Conservation (phyloP, 1,140 invertebrate genomes). For the Zaprionus africanus region DNA sequence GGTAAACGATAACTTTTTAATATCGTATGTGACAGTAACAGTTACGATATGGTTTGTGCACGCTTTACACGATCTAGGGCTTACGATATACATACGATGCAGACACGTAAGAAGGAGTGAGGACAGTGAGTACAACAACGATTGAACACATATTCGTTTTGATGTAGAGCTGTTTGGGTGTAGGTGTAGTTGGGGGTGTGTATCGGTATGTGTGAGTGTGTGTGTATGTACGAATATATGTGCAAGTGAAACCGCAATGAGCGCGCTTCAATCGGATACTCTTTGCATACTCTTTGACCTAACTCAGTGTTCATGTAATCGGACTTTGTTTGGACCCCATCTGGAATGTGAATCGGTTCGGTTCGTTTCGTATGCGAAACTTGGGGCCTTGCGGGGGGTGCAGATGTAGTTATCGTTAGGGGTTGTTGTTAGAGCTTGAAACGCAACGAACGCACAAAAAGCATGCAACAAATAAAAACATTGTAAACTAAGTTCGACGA, state of each 20-base stretch:
- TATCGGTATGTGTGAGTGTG: slow-evolving; percentile 16
- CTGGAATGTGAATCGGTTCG: slow-evolving; percentile 38
- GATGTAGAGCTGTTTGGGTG: neutral
- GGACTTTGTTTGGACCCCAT: neutral
- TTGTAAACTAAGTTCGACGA: slow-evolving; percentile 2
- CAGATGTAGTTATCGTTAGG: slow-evolving; percentile 20
- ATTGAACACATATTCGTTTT: slow-evolving; percentile 12
- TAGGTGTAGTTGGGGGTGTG: slow-evolving; percentile 10
- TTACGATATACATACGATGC: neutral
- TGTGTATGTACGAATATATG: slow-evolving; percentile 6
- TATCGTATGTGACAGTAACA: no score
- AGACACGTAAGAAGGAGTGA: slow-evolving; percentile 1
- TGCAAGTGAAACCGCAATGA: slow-evolving; percentile 3
- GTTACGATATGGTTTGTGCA: no score
- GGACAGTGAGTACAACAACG: slow-evolving; percentile 11
- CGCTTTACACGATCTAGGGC: neutral
- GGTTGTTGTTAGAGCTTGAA: slow-evolving; percentile 25
- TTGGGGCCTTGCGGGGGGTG: neutral
- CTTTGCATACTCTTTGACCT: slow-evolving; percentile 28
- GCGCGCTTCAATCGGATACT: slow-evolving; percentile 18
- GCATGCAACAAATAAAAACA: slow-evolving; percentile 59
- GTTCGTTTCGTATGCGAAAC: neutral
- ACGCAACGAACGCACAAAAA: slow-evolving; percentile 47
- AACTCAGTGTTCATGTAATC: slow-evolving; percentile 17
- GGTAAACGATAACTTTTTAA: neutral